phyloP scores from a whole-genome alignment of 2,113 vertebrate genomes.

The Aviceda subcristata region DNA sequence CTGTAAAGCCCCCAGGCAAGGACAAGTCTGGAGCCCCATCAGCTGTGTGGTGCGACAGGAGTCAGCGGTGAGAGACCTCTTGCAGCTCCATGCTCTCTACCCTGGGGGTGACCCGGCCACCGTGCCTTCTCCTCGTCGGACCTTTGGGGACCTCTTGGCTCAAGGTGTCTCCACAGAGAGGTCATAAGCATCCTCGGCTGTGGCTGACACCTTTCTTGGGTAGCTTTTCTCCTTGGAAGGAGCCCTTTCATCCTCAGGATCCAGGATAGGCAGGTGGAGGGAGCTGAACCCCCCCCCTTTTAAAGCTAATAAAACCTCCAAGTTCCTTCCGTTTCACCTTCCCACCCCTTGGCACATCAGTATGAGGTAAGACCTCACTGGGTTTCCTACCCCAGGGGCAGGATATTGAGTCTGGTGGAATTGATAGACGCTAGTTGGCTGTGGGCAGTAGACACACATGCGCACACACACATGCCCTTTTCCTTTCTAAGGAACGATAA shows the following conservation, averaged over 20 bases:
- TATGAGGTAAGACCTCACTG: not conserved
- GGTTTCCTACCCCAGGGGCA: not conserved
- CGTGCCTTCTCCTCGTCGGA: not conserved
- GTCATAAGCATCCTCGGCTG: not conserved
- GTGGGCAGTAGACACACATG: not conserved
- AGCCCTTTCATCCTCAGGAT: not conserved
- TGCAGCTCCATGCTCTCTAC: not conserved
- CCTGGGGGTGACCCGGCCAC: rapidly evolving
- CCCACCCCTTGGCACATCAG: not conserved
- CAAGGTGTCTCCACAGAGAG: not conserved
- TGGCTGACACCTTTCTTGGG: not conserved
- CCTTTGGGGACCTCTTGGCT: not conserved
- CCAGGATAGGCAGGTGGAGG: not conserved
- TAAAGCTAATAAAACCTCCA: not conserved
- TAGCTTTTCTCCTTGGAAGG: not conserved
- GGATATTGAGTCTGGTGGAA: not conserved
- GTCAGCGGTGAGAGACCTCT: not conserved
- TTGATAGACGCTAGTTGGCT: not conserved
- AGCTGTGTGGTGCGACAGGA: not conserved
- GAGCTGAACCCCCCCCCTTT: not conserved
- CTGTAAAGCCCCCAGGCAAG: not conserved
- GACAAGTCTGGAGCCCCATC: not conserved
- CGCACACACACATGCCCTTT: not conserved
- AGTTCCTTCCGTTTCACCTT: not conserved
- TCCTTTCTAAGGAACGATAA: not conserved